Evolutionary conservation across 2,888 invertebrate species (phyloP), one percentile per base, ranked within the genome.

Genomic region (Choristoneura rosaceana): DNA sequence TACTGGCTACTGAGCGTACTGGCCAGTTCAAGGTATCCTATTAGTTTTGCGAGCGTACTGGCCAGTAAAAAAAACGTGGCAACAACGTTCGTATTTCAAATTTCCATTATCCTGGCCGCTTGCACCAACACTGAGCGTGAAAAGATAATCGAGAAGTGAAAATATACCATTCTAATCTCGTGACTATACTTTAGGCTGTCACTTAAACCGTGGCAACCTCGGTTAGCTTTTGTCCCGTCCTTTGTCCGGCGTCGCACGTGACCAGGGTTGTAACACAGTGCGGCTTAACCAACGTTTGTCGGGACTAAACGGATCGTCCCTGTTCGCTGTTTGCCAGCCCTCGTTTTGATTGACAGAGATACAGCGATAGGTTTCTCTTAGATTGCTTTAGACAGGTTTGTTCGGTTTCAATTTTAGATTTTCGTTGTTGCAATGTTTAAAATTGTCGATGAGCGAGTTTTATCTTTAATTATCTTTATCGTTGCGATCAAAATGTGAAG

Each of bases 181-280:
- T 69, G 62, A 55, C 63, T 58, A 68, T 73, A 73, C 73, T 73
- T 73, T 69, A 73, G 59, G 73, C 52, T 73, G 69, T 73, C 73
- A 69, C 73, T 73, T 73, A 69, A 73, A 73, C 73, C 69, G 58
- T 55, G 63, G 64, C 64, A 50, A 64, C 64, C 63, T 50, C 64
- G 74, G 74, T 71, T 69, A 52, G 76, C 69, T 71, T 75, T 76
- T 76, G 76, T 76, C 50, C 69, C 71, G 60, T 69, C 86, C 86
- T 88, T 90, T 89, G 90, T 89, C 85, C 87, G 87, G 62, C 86
- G 86, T 84, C 85, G 89, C 86, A 82, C 92, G 92, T 92, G 92
- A 88, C 89, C 84, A 75, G 82, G 77, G 78, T 90, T 87, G 88
- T 84, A 90, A 91, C 86, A 85, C 79, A 15, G 77, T 82, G 80